A percentile compares a stretch with the other conserved stretches of the same genome.
phyloP scores from a whole-genome alignment of 2,797 vertebrate species.

The Pempheris klunzingeri region DNA sequence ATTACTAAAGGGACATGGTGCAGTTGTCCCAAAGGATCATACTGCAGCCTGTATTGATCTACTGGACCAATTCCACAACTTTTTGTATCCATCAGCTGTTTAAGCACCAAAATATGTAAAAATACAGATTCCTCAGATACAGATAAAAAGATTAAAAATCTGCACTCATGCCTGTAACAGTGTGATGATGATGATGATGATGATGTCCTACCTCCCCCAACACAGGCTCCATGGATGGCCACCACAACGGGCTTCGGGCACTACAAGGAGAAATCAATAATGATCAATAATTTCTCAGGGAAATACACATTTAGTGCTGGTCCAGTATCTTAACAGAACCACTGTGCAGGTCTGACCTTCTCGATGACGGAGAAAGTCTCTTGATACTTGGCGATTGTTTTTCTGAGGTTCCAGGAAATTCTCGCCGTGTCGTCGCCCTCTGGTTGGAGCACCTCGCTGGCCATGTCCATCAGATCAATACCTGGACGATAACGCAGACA shows the following conservation, averaged over 20 bases:
- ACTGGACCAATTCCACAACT: no score
- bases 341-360: constrained; percentile 80
- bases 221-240: constrained; percentile 89
- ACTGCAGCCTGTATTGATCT: no score
- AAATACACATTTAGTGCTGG: background rate
- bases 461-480: constrained; percentile 89
- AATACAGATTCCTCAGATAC: no score
- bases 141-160: background rate
- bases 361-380: constrained; percentile 91
- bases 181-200: background rate
- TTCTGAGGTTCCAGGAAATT: constrained; percentile 85
- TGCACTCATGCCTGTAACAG: background rate
- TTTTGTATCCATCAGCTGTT: no score
- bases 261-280: constrained; percentile 69
- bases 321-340: background rate
- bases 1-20: no score
- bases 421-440: constrained; percentile 86
- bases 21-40: no score
- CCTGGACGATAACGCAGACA: constrained; percentile 75
- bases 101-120: no score
- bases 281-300: background rate
- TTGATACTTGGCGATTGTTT: constrained; percentile 83
- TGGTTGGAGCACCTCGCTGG: constrained; percentile 74
- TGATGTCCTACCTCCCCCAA: constrained; percentile 88
- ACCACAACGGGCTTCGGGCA: constrained; percentile 92